Base-by-base conservation (phyloP, 1,140 invertebrate species). In the Atta cephalotes region DNA sequence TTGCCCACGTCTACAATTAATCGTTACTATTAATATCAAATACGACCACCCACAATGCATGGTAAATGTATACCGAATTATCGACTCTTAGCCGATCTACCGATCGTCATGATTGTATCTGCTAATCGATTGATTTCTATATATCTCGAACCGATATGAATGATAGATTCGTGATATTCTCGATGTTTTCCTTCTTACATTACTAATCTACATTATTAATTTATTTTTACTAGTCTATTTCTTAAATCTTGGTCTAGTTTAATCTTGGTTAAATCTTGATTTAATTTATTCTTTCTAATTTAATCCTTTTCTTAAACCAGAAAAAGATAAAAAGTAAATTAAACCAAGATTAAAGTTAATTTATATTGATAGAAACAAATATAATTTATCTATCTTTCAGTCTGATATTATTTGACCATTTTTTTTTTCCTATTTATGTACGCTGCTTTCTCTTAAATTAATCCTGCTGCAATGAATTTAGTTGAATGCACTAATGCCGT, bases 1-100 rank as follows among this genome's bases (percentile, higher is more conserved):
- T 81, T 71, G 14, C 16, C 35, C 51, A 12, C 51, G 53, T 58
- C 2, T 16, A 28, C 28, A 49, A 60, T 81, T 81, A 81, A 71
- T 81, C 51, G 79, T 81, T 65, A 56, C 21, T 51, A 70, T 81
- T 81, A 81, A 16, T n/a, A 53, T 16, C 31, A 39, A 65, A 70
- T 45, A 21, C 49, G 78, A n/a, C 51, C 79, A 81, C 65, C 78
- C 78, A 70, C 21, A 21, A 16, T 14, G 78, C 39, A 5, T 35
- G 65, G 18, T 68, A 68, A 45, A 56, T 14, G 31, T n/a, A 45
- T 25, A 25, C 28, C 45, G 9, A 16, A 49, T 49, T 39, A n/a
- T 65, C 39, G 62, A 21, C 3, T 45, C 31, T 71, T 16, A n/a
- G 7, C 63, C 63, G 14, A 31, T 81, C 78, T 56, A 81, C 7